Evolutionary conservation across 2,797 vertebrate species (phyloP).

Genomic region (Phrynocephalus forsythii): DNA sequence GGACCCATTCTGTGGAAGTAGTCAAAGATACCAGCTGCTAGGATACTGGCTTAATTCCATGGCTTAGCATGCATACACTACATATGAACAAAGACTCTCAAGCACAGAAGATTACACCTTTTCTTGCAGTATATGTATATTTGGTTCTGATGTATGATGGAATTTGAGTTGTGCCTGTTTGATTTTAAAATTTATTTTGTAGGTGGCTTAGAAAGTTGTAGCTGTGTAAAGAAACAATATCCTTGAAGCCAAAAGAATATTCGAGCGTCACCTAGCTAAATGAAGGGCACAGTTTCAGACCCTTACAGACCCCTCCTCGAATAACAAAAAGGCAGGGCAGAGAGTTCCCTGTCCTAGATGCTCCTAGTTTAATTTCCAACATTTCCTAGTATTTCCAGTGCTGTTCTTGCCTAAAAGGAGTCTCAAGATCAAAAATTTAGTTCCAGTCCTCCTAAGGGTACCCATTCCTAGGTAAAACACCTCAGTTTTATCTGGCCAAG

Average conservation of each 20-base stretch:
- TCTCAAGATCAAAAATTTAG: too few species aligned
- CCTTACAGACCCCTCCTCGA: too few species aligned
- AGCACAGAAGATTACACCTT: not conserved
- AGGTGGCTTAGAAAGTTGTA: not conserved
- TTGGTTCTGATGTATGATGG: not conserved
- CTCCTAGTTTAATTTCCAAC: too few species aligned
- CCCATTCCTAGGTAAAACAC: not conserved
- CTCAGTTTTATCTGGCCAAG: not conserved
- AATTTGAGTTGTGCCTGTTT: not conserved
- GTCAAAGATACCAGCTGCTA: not conserved
- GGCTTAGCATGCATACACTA: not conserved
- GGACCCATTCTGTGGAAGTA: slow-evolving; percentile 87
- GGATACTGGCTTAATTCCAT: not conserved
- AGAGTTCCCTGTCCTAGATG: too few species aligned
- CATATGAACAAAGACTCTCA: not conserved
- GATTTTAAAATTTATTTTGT: not conserved
- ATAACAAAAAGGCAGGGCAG: too few species aligned
- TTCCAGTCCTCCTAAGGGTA: too few species aligned
- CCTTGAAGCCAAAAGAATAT: not conserved
- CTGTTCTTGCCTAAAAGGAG: too few species aligned
- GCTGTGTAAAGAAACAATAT: not conserved
- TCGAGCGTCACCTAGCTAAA: too few species aligned
- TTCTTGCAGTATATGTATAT: not conserved
- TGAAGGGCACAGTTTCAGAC: too few species aligned
- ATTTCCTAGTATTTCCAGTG: too few species aligned